Evolutionary conservation across 2,113 vertebrate genomes (phyloP), one percentile per base, ranked within the genome.

Genomic region (Rhagologus leucostigma): DNA sequence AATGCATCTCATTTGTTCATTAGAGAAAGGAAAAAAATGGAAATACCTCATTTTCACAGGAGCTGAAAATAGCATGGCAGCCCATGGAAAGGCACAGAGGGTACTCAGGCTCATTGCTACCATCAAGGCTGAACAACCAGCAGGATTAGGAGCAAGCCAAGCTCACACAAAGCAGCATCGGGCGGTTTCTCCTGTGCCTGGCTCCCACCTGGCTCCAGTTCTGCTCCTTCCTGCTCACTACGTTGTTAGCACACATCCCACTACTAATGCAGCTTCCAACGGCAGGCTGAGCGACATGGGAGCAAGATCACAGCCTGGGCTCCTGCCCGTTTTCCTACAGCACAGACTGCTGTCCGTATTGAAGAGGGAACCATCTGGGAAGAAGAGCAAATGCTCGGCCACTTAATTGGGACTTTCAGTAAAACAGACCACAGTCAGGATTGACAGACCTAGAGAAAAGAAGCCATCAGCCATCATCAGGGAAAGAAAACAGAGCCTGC

Each of bases 41-140:
- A 93, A 95, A 96, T 68, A 62, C 68, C 73, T 97, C 47, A 52
- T 95, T 97, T 93, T 91, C 87, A 96, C 46, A 95, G 79, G 27
- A 70, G 42, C 67, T 90, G 37, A 65, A 82, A 93, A 95, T 67
- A 91, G 86, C 93, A 71, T 42, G 8, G 89, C 62, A 90, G 78
- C 77, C 77, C 49, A 96, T 63, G 89, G 70, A 49, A 53, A 86
- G 74, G 47, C 74, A 87, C 91, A 97, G 86, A 80, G 97, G 84
- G 84, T 89, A 88, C 68, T 93, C 46, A 46, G 73, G 69, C 73
- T 92, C 83, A 94, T 12, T 92, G 88, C 94, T 96, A 57, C 81
- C 75, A 82, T 33, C 73, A 37, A 42, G 85, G 50, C 86, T 96
- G 91, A 96, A 97, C 79, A 93, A 90, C 46, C 79, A 91, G 65